Conservation (phyloP, 2,113 vertebrate genomes). For the Micronycteris hirsuta region DNA sequence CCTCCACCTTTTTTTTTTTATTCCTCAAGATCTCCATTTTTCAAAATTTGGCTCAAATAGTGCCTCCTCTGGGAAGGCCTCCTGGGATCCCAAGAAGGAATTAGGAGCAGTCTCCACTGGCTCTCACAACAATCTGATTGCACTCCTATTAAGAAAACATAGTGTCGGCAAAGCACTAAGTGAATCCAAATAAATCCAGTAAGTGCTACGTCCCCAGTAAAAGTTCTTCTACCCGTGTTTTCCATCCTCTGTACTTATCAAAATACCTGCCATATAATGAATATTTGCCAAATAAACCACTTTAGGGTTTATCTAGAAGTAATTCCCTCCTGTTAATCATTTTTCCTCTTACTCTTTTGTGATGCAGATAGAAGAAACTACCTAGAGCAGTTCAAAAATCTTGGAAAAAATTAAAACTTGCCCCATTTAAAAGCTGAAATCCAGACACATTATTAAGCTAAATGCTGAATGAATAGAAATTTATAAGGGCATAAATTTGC, state of each 20-base stretch:
- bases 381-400: neutral
- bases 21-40: neutral
- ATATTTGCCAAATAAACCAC: neutral
- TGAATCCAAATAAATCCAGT: neutral
- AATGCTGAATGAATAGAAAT: neutral
- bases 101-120: neutral
- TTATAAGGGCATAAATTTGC: neutral
- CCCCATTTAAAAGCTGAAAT: neutral
- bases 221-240: neutral
- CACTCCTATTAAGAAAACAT: neutral
- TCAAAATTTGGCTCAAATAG: neutral
- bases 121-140: neutral
- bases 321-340: neutral
- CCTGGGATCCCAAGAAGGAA: neutral
- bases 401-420: neutral
- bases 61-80: neutral
- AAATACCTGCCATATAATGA: neutral
- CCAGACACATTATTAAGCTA: neutral
- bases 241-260: neutral
- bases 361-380: neutral
- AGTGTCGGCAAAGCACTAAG: neutral
- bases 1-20: neutral
- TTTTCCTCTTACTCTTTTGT: neutral
- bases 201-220: neutral
- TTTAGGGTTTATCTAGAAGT: neutral